These are phyloP conservation scores for Hemicrepidius hirtus DNA, from an alignment of 2,888 invertebrate species.

Conservation along the genomic window DNA sequence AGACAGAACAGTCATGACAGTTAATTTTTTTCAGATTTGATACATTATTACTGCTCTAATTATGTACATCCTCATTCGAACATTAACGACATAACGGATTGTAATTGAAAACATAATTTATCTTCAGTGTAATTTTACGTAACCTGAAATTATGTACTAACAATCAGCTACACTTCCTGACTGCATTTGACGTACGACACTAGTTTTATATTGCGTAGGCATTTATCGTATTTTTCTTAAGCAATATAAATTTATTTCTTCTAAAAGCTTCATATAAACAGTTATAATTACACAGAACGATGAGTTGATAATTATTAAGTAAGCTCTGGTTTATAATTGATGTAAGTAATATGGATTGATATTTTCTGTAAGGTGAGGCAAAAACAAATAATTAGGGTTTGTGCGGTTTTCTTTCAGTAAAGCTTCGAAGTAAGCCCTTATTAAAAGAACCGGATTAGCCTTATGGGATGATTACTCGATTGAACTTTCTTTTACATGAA, in stretches of 20 bases:
- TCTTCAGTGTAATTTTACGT: slow-evolving; percentile 7
- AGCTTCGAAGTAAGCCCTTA: too few species aligned
- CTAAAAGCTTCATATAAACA: background rate
- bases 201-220: too few species aligned
- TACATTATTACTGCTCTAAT: slow-evolving; percentile 17
- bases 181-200: background rate
- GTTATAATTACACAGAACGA: background rate
- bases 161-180: slow-evolving; percentile 25
- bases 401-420: too few species aligned
- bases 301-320: background rate
- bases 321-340: too few species aligned
- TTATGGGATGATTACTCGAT: too few species aligned
- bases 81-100: slow-evolving; percentile 22
- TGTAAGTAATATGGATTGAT: too few species aligned
- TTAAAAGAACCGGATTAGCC: too few species aligned
- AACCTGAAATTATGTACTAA: slow-evolving; percentile 25
- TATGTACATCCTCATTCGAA: slow-evolving; percentile 14
- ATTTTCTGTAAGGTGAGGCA: too few species aligned
- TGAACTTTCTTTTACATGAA: too few species aligned
- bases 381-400: too few species aligned
- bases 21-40: background rate
- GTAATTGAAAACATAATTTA: slow-evolving; percentile 21
- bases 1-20: background rate
- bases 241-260: too few species aligned
- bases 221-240: too few species aligned